Evolutionary conservation across 2,797 vertebrate species (phyloP), one percentile per base, ranked within the genome.

Genomic region (Chaunax sp.): DNA sequence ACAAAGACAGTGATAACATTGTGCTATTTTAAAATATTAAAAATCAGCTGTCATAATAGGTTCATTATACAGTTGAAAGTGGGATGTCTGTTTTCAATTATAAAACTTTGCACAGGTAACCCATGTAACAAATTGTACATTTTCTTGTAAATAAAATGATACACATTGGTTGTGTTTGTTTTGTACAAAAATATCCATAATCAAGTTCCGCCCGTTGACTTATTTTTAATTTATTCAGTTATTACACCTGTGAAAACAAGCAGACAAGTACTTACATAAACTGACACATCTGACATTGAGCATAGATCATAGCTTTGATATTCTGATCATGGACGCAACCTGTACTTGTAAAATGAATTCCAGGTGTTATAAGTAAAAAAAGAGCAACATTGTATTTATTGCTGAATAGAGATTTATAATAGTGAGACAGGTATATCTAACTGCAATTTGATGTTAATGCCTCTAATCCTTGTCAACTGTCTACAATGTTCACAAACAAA

Each of bases 51-150:
- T 69, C 20, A 64, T 67, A 69, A 71, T 43, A 64, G 62, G 78
- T 59, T 90, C 77, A 75, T 72, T 25, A 55, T 60, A 81, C 67
- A 40, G 73, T 82, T 75, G 56, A 23, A 74, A 87, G 79, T 47
- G 78, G 56, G 59, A 81, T 75, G 77, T 84, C 68, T 58, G 66
- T 85, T 87, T 91, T 85, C 77, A 83, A 87, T 83, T 86, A 91
- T 82, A 89, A 87, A 93, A 94, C 66, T 95, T 97, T 96, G 94
- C 94, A 97, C 94, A 96, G 95, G 96, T 97, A 97, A 96, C 95
- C 96, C 95, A 95, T 97, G 96, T 98, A 98, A 98, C 95, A 95
- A 96, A 96, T 90, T 98, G 96, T 97, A 97, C 96, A 97, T 97
- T 98, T 95, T 96, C 92, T 94, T 99, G 98, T 98, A 99, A 98